Conservation (phyloP, 1,140 invertebrate genomes). For the Acromyrmex echinatior region DNA sequence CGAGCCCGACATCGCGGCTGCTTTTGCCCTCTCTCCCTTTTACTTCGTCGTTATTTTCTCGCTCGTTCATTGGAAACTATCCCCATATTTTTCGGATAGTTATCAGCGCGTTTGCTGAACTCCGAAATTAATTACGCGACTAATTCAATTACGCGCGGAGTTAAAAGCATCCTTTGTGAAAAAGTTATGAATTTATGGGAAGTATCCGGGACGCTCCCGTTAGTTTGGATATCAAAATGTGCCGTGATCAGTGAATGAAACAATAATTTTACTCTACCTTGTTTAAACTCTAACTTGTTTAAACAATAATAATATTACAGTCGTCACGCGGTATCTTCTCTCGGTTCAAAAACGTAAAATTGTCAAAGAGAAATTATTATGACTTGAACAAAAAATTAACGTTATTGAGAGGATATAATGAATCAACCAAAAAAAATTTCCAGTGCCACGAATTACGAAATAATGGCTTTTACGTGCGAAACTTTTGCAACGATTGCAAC, state of each 20-base stretch:
- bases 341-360: neutral
- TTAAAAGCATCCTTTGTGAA: constrained; percentile 63
- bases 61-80: constrained; percentile 45
- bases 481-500: neutral
- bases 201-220: constrained; percentile 22
- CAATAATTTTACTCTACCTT: constrained; percentile 30
- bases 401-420: neutral
- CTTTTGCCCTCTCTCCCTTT: neutral
- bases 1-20: neutral
- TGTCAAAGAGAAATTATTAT: neutral
- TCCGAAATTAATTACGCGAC: constrained; percentile 60
- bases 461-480: constrained; percentile 13
- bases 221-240: constrained; percentile 39
- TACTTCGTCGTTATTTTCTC: constrained; percentile 45
- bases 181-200: constrained; percentile 63
- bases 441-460: neutral
- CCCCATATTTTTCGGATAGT: constrained; percentile 60
- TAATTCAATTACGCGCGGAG: constrained; percentile 56
- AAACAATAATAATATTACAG: constrained; percentile 29
- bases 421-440: neutral
- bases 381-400: neutral
- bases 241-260: constrained; percentile 44
- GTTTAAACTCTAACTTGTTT: constrained; percentile 20
- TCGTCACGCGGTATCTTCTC: neutral
- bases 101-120: constrained; percentile 58